Conservation (phyloP, 2,797 vertebrate genomes). For the Mergus octosetaceus region DNA sequence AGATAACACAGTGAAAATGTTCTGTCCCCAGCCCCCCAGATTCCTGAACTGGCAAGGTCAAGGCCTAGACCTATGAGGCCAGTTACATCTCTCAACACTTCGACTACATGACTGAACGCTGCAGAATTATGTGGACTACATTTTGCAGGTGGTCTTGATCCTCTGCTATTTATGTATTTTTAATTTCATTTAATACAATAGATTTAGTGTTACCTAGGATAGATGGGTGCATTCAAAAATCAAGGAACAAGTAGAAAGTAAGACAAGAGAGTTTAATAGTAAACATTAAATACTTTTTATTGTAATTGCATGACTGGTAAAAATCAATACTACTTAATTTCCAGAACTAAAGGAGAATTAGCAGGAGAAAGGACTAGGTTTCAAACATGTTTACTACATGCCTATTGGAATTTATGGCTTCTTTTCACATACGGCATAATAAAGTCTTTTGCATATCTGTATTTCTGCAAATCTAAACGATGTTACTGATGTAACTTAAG, state of each 20-base stretch:
- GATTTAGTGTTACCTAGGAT: not conserved
- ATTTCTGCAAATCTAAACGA: not conserved
- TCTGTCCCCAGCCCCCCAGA: not conserved
- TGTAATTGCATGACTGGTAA: not conserved
- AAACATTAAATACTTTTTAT: not conserved
- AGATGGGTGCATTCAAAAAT: not conserved
- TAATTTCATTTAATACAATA: not conserved
- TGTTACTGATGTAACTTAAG: not conserved
- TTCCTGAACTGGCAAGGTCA: not conserved
- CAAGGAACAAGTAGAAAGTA: not conserved
- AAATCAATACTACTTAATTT: not conserved
- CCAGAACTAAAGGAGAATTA: not conserved
- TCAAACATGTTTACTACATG: not conserved
- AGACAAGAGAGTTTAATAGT: constrained; percentile 15
- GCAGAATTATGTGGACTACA: not conserved
- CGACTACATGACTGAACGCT: not conserved
- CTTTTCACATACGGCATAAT: not conserved
- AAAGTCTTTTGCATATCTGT: not conserved
- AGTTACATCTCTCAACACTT: not conserved
- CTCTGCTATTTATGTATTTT: not conserved
- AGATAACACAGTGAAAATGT: not conserved
- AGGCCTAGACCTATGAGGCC: not conserved
- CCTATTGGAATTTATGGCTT: not conserved
- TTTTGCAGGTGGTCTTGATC: not conserved
- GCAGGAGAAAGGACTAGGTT: not conserved